Percentiles rank a stretch among this genome's conserved stretches.
phyloP scores from a whole-genome alignment of 2,888 invertebrate species.

The Gryllus longicercus region DNA sequence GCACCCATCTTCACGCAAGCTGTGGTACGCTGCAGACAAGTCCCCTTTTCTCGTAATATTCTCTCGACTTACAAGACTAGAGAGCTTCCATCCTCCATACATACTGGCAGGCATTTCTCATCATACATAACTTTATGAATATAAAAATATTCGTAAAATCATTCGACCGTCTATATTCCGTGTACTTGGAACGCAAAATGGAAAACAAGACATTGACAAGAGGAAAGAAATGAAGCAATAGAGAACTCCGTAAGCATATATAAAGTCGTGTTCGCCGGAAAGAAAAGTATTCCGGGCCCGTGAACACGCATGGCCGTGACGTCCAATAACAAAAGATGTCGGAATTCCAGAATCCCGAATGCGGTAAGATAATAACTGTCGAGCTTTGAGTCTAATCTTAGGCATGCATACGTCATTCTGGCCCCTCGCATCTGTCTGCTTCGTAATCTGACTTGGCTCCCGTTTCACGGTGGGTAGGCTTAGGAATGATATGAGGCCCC shows the following conservation, averaged over 20 bases:
- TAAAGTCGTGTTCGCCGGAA: not conserved
- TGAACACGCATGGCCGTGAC: not conserved
- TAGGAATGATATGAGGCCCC: not conserved
- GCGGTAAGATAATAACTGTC: conserved; percentile 9
- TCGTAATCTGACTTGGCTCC: not conserved
- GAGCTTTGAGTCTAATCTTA: conserved; percentile 9
- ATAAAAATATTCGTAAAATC: not conserved
- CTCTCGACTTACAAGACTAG: not conserved
- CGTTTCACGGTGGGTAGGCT: conserved; percentile 6
- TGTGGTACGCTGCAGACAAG: no score
- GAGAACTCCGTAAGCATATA: not conserved
- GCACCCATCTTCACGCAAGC: no score
- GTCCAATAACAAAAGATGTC: not conserved
- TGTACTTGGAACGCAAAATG: not conserved
- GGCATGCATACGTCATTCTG: not conserved
- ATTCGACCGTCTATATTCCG: not conserved
- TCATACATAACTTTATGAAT: not conserved
- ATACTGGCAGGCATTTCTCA: not conserved
- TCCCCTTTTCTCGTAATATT: not conserved
- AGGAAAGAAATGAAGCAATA: not conserved
- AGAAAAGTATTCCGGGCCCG: not conserved
- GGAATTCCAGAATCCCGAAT: not conserved
- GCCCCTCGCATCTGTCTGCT: not conserved
- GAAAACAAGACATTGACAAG: not conserved
- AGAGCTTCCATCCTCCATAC: not conserved